Conservation (phyloP, 2,113 vertebrate genomes). For the Psammodynastes pulverulentus region DNA sequence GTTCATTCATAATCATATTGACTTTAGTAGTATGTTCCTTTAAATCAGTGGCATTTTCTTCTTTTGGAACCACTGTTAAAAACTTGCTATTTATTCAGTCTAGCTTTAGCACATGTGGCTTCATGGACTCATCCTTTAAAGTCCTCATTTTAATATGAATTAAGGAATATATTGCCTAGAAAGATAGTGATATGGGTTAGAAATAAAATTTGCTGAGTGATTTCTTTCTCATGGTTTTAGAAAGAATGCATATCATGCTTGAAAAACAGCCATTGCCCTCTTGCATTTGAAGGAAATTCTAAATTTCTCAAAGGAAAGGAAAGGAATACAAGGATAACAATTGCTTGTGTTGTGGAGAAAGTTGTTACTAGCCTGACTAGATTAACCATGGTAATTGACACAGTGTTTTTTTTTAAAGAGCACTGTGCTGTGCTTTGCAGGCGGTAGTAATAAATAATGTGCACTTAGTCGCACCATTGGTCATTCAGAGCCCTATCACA, state of each 20-base stretch:
- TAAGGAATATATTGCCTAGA: background rate
- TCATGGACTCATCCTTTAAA: background rate
- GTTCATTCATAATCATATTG: background rate
- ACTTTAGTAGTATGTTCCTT: background rate
- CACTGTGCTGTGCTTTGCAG: slow-evolving; percentile 68
- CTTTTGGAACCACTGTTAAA: background rate
- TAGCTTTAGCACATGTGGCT: background rate
- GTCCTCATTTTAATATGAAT: background rate
- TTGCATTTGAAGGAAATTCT: slow-evolving; percentile 27
- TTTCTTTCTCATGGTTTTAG: background rate
- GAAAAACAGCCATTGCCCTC: slow-evolving; percentile 36
- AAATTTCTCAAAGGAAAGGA: slow-evolving; percentile 49
- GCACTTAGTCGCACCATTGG: slow-evolving; percentile 76
- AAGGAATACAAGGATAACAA: slow-evolving; percentile 59
- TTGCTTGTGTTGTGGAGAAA: slow-evolving; percentile 65
- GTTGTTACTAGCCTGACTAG: slow-evolving; percentile 76
- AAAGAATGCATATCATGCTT: slow-evolving; percentile 35
- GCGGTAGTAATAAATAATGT: slow-evolving; percentile 78
- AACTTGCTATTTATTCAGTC: background rate
- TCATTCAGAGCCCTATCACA: slow-evolving; percentile 72
- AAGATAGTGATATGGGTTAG: background rate
- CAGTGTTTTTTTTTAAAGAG: slow-evolving; percentile 50
- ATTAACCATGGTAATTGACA: slow-evolving; percentile 78
- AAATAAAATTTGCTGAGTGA: background rate
- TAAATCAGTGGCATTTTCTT: background rate